Evolutionary conservation across 2,888 invertebrate species (phyloP).

Genomic region (Meliscaeva auricollis): DNA sequence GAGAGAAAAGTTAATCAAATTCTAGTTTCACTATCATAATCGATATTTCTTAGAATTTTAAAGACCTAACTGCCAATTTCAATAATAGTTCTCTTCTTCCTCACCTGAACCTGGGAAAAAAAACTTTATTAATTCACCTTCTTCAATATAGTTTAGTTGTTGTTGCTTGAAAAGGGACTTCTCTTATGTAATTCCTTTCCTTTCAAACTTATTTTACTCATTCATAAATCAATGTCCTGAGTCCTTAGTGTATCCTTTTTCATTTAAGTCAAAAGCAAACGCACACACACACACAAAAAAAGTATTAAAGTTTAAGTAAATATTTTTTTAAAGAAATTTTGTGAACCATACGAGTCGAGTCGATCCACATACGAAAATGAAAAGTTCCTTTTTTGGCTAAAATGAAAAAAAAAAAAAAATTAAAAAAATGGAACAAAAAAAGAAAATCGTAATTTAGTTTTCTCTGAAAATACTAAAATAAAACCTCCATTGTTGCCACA

Average conservation of each 20-base stretch:
- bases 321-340: too few relatives aligned
- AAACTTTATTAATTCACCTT: not conserved
- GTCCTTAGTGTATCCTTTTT: not conserved
- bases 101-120: not conserved
- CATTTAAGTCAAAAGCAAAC: conserved; percentile 32
- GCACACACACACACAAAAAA: conserved; percentile 29
- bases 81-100: not conserved
- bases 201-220: not conserved
- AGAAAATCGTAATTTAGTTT: conserved; percentile 59
- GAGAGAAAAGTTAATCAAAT: too few relatives aligned
- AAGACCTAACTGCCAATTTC: not conserved
- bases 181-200: not conserved
- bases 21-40: too few relatives aligned
- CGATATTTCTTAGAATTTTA: too few relatives aligned
- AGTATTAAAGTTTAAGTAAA: conserved; percentile 27
- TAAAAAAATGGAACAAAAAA: not conserved
- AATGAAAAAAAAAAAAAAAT: conserved; percentile 14
- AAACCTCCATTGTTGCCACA: conserved; percentile 68
- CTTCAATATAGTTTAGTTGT: not conserved
- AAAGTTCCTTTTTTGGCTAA: not conserved
- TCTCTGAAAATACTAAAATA: conserved; percentile 9
- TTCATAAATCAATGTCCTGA: conserved; percentile 16
- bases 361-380: not conserved
- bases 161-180: not conserved
- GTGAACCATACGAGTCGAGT: not conserved